Base-by-base conservation (phyloP, 1,140 invertebrate species). In the Drosophila sturtevanti region DNA sequence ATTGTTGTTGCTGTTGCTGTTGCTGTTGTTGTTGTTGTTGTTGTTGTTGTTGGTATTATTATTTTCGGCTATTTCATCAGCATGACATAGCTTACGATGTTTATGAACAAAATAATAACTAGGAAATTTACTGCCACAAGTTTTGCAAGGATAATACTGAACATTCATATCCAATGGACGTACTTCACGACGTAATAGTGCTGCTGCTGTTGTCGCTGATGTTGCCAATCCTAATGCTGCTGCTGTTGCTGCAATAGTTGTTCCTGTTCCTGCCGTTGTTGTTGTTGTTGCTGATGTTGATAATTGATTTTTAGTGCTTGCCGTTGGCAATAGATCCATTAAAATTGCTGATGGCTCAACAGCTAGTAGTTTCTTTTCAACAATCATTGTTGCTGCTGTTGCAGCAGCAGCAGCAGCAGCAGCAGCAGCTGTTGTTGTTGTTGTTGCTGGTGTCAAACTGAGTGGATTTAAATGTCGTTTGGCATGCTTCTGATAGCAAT, bases 91-190 rank as follows among this genome's bases (percentile, higher is more conserved):
- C 92, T 97, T 97, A 22, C 96, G 93, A 92, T 98, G 97, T 82
- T 98, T 98, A 90, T 98, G 97, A 3, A 98, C 97, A 92, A 98
- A 98, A 91, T 98, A 98, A 87, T 98, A 98, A 75, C 96, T 97
- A 0, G 97, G 97, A 89, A 98, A 98, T 92, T 97, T 98, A 87
- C 94, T 96, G 21, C 97, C 97, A 92, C 97, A 98, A 0, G 96
- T 97, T 92, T 98, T 98, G 92, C 97, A 98, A 0, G 97, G 97
- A 92, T 97, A 98, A 92, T 97, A 98, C 90, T 98, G 97, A 0
- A 97, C 95, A 79, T 97, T 96, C 89, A 97, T 94, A 77, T 97
- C 96, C 16, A 96, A 84, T 0, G 95, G 92, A 60, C 94, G 93
- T 2, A 95, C 94, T 72, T 94, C 94, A 10, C 94, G 92, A 12